These are phyloP conservation scores for Ursus arctos DNA, from an alignment of 2,113 vertebrate species.

Conservation along the genomic window DNA sequence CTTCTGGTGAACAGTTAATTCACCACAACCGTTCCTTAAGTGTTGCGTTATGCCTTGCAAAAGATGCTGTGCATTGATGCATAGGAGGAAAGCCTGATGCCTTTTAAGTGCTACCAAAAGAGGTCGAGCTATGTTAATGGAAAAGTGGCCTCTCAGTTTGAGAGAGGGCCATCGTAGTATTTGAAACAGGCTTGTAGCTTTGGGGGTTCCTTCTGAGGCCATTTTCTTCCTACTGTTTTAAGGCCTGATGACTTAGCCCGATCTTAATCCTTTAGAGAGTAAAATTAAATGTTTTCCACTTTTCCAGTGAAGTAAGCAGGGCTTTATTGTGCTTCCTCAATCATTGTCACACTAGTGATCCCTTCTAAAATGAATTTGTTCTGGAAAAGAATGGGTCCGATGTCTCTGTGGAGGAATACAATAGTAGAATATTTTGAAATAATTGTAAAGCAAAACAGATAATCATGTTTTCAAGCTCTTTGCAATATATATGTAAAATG, in stretches of 20 bases:
- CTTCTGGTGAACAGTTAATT: not conserved
- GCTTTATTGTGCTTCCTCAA: slow-evolving; percentile 34
- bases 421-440: slow-evolving; percentile 61
- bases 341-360: slow-evolving; percentile 3
- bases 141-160: not conserved
- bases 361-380: slow-evolving; percentile 60
- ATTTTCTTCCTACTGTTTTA: not conserved
- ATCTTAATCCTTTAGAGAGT: slow-evolving; percentile 38
- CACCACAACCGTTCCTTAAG: not conserved
- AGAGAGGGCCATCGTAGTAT: not conserved
- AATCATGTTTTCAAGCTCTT: slow-evolving; percentile 32
- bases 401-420: slow-evolving; percentile 1
- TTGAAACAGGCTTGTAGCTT: not conserved
- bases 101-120: not conserved
- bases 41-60: not conserved
- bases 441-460: slow-evolving; percentile 71
- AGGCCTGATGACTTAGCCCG: not conserved
- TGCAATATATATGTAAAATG: slow-evolving; percentile 55
- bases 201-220: not conserved
- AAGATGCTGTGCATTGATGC: not conserved
- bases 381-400: slow-evolving; percentile 32
- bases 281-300: not conserved
- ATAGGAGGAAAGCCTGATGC: not conserved
- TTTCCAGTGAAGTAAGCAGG: slow-evolving; percentile 44
- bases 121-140: not conserved